Evolutionary conservation across 1,140 invertebrate species (phyloP).

Genomic region (Acromyrmex echinatior): DNA sequence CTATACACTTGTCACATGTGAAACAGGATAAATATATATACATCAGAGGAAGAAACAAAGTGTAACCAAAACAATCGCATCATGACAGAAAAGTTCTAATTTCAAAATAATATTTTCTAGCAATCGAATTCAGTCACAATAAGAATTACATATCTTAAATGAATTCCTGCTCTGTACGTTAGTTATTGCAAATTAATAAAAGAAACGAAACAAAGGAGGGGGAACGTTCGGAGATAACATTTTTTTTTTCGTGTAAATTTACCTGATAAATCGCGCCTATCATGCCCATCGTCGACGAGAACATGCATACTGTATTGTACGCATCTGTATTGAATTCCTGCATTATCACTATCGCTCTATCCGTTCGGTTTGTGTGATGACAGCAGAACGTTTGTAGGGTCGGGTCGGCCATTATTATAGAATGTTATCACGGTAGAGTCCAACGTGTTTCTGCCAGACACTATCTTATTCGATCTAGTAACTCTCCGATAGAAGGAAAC

Average conservation of each 20-base stretch:
- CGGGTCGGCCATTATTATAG: constrained; percentile 90
- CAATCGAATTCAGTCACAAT: background rate
- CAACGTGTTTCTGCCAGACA: background rate
- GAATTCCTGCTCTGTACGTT: background rate
- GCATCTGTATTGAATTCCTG: constrained; percentile 90
- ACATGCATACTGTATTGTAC: constrained; percentile 91
- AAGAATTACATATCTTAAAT: background rate
- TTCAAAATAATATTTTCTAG: background rate
- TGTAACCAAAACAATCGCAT: constrained; percentile 21
- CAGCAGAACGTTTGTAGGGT: constrained; percentile 94
- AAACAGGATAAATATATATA: background rate
- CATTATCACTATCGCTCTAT: constrained; percentile 89
- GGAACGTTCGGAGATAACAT: background rate
- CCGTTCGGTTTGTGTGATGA: constrained; percentile 89
- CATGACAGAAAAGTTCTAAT: background rate
- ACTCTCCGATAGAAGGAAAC: background rate
- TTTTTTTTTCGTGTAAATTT: constrained; percentile 35
- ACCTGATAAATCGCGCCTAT: constrained; percentile 92
- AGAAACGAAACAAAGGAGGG: background rate
- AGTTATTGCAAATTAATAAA: constrained; percentile 5
- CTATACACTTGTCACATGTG: background rate
- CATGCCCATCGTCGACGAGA: constrained; percentile 91
- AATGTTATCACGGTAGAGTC: constrained; percentile 76
- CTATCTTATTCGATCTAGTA: constrained; percentile 18
- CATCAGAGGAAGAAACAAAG: background rate